Base-by-base conservation (phyloP, 2,888 invertebrate genomes). In the Dicyrtomina minuta region DNA sequence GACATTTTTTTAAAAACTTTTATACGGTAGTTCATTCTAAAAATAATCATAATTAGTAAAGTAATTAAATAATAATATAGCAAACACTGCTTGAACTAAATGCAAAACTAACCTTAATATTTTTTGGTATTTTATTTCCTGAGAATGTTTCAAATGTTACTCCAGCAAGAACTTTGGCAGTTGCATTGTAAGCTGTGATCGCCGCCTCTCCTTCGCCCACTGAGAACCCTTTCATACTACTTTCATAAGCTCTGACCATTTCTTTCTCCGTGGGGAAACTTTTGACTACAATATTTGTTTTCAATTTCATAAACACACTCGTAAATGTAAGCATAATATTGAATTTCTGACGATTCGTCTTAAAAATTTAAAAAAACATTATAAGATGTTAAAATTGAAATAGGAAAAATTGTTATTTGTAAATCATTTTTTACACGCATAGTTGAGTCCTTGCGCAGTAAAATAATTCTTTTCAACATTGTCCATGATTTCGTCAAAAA, bases 221-320 rank as follows among this genome's bases (percentile, higher is more conserved):
- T n/a, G n/a, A n/a, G n/a, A n/a, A n/a, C n/a, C n/a, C n/a, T n/a
- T n/a, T n/a, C 8, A 49, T 51, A 43, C 49, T 66, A 24, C 13
- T 41, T n/a, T 70, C 70, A 55, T 70, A 70, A 8, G 66, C 66
- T 17, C 24, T 39, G 1, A 66, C 43, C 59, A 70, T 15, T 60
- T 70, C 44, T 5, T 10, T 53, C 74, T 84, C 84, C 22, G 75
- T 80, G 2, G 71, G 69, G 75, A 83, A 83, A n/a, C 66, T 33
- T 39, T 10, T 41, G 17, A 69, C 55, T 62, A 33, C n/a, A 49
- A 65, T 59, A 20, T 22, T n/a, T 61, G n/a, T n/a, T n/a, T n/a
- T n/a, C n/a, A n/a, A n/a, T n/a, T 12, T n/a, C 24, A 43, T 17
- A 41, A 41, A 12, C 8, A 20, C 2, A 44, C 24, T 22, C 15